Percentiles rank a stretch among this genome's conserved stretches.
phyloP scores from a whole-genome alignment of 1,140 invertebrate genomes.

The Drosophila athabasca region DNA sequence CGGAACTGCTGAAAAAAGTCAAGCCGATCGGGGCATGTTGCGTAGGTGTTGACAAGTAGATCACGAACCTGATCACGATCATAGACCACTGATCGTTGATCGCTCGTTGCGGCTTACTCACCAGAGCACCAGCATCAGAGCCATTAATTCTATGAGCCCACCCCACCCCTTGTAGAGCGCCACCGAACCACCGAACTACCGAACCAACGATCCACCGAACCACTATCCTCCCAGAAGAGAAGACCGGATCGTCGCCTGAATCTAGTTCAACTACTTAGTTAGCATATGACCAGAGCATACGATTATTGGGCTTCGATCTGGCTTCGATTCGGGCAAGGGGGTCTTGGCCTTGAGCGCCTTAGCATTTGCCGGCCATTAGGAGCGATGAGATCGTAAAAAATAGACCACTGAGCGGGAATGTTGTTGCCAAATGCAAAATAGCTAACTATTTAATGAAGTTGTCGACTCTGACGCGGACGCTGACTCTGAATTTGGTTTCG shows the following conservation, averaged over 20 bases:
- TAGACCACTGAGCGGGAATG: constrained; percentile 40
- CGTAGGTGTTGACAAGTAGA: constrained; percentile 78
- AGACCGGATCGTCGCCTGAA: constrained; percentile 34
- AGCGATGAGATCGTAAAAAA: constrained; percentile 64
- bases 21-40: constrained; percentile 34
- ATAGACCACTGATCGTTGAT: constrained; percentile 2
- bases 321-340: constrained; percentile 24
- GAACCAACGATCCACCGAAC: no score
- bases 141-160: constrained; percentile 18
- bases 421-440: constrained; percentile 52
- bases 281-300: constrained; percentile 48
- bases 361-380: constrained; percentile 35
- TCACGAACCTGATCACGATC: constrained; percentile 62
- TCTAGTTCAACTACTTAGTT: constrained; percentile 80
- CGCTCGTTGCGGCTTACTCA: constrained; percentile 17
- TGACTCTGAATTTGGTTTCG: no score
- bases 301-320: constrained; percentile 22
- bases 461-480: constrained; percentile 13
- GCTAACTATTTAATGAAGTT: constrained; percentile 62
- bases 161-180: neutral
- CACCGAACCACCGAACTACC: neutral
- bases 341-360: constrained; percentile 56
- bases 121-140: constrained; percentile 5
- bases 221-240: constrained; percentile 12
- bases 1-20: constrained; percentile 35